These are phyloP conservation scores for Virgularia gustaviana DNA, from an alignment of 92 coral and sea anemone genomes.

Conservation along the genomic window DNA sequence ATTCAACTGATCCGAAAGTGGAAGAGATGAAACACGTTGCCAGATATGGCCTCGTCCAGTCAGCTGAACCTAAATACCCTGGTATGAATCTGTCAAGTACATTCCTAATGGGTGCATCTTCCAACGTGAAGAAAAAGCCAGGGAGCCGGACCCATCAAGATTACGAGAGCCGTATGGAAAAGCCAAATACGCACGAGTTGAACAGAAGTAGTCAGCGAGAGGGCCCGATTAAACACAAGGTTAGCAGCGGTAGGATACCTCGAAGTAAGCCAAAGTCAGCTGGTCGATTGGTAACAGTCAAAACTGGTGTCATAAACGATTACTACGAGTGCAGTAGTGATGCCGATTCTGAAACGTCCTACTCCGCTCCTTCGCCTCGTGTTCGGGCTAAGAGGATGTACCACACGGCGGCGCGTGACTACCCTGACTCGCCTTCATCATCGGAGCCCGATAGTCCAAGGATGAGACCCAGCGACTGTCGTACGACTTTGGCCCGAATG, in stretches of 20 bases:
- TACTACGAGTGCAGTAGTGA: slow-evolving; percentile 73
- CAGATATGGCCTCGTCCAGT: slow-evolving; percentile 6
- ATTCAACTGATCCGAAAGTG: slow-evolving; percentile 1
- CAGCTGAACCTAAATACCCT: background rate
- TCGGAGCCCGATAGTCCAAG: slow-evolving; percentile 64
- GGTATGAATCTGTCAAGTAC: slow-evolving; percentile 19
- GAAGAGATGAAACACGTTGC: slow-evolving; percentile 11
- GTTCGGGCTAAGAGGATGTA: slow-evolving; percentile 42
- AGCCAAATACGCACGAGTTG: background rate
- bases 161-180: background rate
- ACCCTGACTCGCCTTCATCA: slow-evolving; percentile 68
- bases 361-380: slow-evolving; percentile 64
- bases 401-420: slow-evolving; percentile 46
- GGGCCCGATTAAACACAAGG: background rate
- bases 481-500: slow-evolving; percentile 18
- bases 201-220: background rate
- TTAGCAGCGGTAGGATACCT: background rate
- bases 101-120: background rate
- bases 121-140: background rate
- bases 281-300: slow-evolving; percentile 16
- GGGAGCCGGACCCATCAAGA: background rate
- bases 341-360: slow-evolving; percentile 97
- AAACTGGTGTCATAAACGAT: slow-evolving; percentile 32
- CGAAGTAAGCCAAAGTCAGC: background rate
- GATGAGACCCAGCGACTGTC: slow-evolving; percentile 35